These are phyloP conservation scores for Ctenomys sociabilis DNA, from an alignment of 2,113 vertebrate species.

Conservation along the genomic window DNA sequence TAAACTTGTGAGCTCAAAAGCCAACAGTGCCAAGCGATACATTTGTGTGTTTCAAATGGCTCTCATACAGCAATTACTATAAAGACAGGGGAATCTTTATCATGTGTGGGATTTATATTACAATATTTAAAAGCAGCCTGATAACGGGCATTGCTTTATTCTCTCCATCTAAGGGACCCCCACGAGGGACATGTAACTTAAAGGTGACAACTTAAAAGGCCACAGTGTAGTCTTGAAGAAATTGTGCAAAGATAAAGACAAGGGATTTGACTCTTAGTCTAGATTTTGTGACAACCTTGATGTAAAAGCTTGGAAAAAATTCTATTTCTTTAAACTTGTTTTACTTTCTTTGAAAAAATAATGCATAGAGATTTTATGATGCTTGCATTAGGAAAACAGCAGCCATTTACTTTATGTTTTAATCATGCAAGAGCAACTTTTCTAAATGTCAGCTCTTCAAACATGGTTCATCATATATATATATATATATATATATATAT, in stretches of 20 bases:
- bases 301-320: constrained; percentile 31
- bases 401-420: constrained; percentile 15
- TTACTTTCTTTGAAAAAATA: constrained; percentile 39
- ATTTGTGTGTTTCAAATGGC: constrained; percentile 64
- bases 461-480: background rate
- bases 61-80: constrained; percentile 69
- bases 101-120: constrained; percentile 58
- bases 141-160: constrained; percentile 67
- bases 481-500: no score
- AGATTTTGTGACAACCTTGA: background rate
- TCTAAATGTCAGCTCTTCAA: background rate
- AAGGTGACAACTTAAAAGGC: constrained; percentile 68
- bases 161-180: constrained; percentile 59
- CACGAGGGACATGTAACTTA: constrained; percentile 60
- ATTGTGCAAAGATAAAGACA: constrained; percentile 43
- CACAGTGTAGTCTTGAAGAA: constrained; percentile 53
- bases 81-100: constrained; percentile 65
- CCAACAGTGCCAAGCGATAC: constrained; percentile 46
- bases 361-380: background rate
- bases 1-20: constrained; percentile 66
- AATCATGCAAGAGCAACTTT: background rate
- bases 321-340: constrained; percentile 37
- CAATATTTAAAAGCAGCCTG: constrained; percentile 63
- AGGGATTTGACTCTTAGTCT: background rate
- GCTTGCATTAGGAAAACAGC: background rate